Evolutionary conservation across 2,113 vertebrate genomes (phyloP).

Genomic region (Salminus brasiliensis): DNA sequence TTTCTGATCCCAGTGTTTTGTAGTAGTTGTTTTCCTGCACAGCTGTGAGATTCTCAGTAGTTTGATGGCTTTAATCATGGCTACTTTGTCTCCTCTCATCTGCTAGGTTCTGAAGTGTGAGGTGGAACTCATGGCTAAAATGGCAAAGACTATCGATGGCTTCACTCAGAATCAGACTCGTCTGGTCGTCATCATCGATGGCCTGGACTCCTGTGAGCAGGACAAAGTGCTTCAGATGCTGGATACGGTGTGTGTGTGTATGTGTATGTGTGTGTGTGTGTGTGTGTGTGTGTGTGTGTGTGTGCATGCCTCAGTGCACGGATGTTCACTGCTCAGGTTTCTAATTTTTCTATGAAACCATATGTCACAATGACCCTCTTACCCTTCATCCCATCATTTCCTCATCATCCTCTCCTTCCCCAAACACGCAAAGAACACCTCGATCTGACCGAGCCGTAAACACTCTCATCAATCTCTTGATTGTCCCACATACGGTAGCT

Average conservation of each 20-base stretch:
- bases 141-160: conserved; percentile 97
- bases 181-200: conserved; percentile 96
- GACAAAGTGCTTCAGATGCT: conserved; percentile 98
- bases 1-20: no score
- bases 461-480: conserved; percentile 33
- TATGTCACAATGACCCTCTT: conserved; percentile 8
- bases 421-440: conserved; percentile 31
- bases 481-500: conserved; percentile 3
- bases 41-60: neutral
- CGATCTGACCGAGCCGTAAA: conserved; percentile 16
- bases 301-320: neutral
- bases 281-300: neutral
- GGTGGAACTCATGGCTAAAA: conserved; percentile 96
- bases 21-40: no score
- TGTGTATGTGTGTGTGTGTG: neutral
- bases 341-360: conserved; percentile 14
- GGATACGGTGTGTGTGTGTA: conserved; percentile 85
- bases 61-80: neutral
- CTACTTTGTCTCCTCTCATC: neutral
- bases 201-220: conserved; percentile 95
- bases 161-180: conserved; percentile 99
- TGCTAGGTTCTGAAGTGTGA: conserved; percentile 94
- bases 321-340: neutral
- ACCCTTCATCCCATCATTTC: neutral
- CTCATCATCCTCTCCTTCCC: conserved; percentile 3